Base-by-base conservation (phyloP, 2,888 invertebrate species). In the Ormyrus thymus region DNA sequence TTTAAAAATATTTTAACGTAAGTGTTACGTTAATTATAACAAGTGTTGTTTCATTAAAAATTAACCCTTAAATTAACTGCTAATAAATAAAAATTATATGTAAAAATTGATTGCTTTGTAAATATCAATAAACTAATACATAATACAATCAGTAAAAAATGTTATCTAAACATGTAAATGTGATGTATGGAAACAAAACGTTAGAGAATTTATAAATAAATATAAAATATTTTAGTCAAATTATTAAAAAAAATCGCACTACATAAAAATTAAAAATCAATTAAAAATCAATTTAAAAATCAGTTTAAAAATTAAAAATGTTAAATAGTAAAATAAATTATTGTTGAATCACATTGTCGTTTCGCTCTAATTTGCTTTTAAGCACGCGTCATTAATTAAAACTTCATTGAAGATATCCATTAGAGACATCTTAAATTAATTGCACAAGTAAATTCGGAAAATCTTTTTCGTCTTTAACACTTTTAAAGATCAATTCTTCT, bases 401-500 rank as follows among this genome's bases (percentile, higher is more conserved):
- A 64, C 64, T 74, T 53, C 10, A 29, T 29, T 29, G 29, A 15
- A 29, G 29, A 15, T 50, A 15, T 43, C 58, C 43, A 46, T 43
- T 69, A 48, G 7, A 29, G 10, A 64, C 46, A 51, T 65, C 43
- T 55, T 53, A 69, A 76, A 76, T 50, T 15, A 66, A 75, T 43
- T 78, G 48, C 56, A 75, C 53, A 69, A 55, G 71, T 78, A 58
- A 68, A 72, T 68, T 65, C 6, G 9, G 64, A 72, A 62, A 71
- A 66, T 76, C 53, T 69, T 64, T 76, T 73, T 61, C 46, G 29
- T 51, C 69, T 62, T 70, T 11, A 78, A 78, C 73, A 74, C 29
- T 64, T 65, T 6, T 43, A 59, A 74, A 62, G 58, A 64, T 62
- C 13, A 50, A 55, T 72, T 69, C 29, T 73, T 80, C 53, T 62